Evolutionary conservation across 2,113 vertebrate species (phyloP).

Genomic region (Paramormyrops kingsleyae): DNA sequence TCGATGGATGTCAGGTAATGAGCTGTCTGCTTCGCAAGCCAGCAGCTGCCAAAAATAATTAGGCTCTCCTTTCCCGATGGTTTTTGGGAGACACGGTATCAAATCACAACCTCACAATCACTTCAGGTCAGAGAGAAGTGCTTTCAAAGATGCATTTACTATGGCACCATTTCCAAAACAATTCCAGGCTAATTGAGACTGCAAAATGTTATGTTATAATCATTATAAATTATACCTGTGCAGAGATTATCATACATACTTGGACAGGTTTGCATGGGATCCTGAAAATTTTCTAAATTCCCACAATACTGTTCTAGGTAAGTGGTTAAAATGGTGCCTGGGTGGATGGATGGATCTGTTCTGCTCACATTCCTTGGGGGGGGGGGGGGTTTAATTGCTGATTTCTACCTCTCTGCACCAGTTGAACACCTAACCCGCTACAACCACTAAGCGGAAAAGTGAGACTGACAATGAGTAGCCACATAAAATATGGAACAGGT

Average conservation of each 20-base stretch:
- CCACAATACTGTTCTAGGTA: not conserved
- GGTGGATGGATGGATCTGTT: not conserved
- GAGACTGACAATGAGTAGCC: not conserved
- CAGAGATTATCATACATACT: not conserved
- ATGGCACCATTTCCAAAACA: not conserved
- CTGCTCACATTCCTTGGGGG: not conserved
- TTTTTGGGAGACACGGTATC: not conserved
- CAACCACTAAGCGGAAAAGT: not conserved
- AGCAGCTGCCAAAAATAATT: constrained; percentile 1
- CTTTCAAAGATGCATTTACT: not conserved
- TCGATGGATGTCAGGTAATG: not conserved
- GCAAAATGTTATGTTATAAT: not conserved
- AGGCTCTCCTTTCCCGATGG: not conserved
- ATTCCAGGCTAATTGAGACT: not conserved
- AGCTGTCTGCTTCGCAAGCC: not conserved
- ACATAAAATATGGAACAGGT: not conserved
- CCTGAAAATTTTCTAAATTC: not conserved
- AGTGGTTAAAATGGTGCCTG: not conserved
- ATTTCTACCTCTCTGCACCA: not conserved
- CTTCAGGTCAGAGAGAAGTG: not conserved
- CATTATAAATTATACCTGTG: not conserved
- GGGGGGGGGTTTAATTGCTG: not conserved
- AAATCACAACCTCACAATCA: not conserved
- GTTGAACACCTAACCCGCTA: not conserved
- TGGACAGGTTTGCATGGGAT: not conserved